phyloP scores from a whole-genome alignment of 2,888 invertebrate species.

The Graphium colonna region DNA sequence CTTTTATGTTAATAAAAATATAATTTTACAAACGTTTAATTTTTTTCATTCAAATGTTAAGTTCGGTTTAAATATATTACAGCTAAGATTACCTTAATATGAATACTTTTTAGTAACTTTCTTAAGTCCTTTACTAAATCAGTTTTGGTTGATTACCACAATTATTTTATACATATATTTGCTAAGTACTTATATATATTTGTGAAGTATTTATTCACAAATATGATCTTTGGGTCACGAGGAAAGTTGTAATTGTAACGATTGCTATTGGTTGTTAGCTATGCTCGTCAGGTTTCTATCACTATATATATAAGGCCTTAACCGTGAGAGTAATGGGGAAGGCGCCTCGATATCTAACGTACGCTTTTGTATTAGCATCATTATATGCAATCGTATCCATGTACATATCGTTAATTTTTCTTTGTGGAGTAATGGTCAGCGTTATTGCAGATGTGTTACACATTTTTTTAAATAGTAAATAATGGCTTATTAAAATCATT shows the following conservation, averaged over 20 bases:
- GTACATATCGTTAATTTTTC: conserved; percentile 98
- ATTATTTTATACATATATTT: no score
- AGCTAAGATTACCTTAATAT: no score
- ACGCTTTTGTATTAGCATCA: conserved; percentile 96
- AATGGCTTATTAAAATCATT: no score
- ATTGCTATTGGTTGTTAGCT: conserved; percentile 96
- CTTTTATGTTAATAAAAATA: no score
- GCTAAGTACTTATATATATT: no score
- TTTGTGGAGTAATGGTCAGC: conserved; percentile 99
- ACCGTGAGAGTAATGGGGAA: conserved; percentile 86
- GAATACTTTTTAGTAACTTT: no score
- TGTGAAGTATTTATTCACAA: conserved; percentile 77
- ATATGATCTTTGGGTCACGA: conserved; percentile 95
- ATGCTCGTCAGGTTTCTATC: conserved; percentile 97
- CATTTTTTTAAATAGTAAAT: no score
- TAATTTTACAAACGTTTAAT: no score
- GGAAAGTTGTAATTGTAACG: conserved; percentile 90
- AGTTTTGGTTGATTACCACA: no score
- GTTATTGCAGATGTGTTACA: conserved; percentile 87
- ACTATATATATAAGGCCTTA: conserved; percentile 95
- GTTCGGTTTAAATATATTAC: no score
- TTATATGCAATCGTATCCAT: conserved; percentile 98
- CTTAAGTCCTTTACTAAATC: no score
- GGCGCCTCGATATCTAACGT: conserved; percentile 90
- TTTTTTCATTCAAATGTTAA: no score